Evolutionary conservation across 2,888 invertebrate species (phyloP).

Genomic region (Parnassius glacialis): DNA sequence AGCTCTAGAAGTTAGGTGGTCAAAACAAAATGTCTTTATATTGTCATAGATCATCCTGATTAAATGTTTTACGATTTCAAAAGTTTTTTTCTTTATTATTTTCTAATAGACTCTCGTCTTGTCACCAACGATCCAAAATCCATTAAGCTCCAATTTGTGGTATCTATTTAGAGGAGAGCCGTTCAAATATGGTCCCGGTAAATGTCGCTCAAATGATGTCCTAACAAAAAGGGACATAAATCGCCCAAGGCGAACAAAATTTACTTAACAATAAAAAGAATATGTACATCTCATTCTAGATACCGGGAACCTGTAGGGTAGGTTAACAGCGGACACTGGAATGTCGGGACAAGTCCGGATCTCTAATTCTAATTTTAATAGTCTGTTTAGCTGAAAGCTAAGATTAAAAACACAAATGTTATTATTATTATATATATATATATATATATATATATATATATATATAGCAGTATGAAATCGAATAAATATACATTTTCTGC

Average conservation of each 20-base stretch:
- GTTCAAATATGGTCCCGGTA: neutral
- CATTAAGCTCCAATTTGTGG: neutral
- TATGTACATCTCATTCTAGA: constrained; percentile 30
- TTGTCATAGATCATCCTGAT: too few relatives aligned
- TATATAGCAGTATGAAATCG: too few relatives aligned
- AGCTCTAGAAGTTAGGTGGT: too few relatives aligned
- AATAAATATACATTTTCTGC: too few relatives aligned
- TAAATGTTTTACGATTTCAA: neutral
- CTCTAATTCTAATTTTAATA: too few relatives aligned
- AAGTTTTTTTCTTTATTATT: neutral
- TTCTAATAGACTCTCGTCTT: neutral
- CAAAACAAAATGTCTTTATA: too few relatives aligned
- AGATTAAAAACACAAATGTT: too few relatives aligned
- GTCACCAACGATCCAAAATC: neutral
- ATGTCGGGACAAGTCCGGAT: neutral
- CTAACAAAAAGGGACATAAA: constrained; percentile 30
- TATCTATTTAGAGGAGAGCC: neutral
- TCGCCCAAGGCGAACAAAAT: constrained; percentile 28
- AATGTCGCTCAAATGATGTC: constrained; percentile 17
- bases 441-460: too few relatives aligned
- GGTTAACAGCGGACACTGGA: neutral
- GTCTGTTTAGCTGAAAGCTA: too few relatives aligned
- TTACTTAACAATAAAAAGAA: constrained; percentile 43
- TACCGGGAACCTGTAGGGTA: constrained; percentile 29
- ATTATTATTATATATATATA: too few relatives aligned